Percentiles rank a stretch among this genome's conserved stretches.
These are phyloP conservation scores for Hemibagrus wyckioides DNA, from an alignment of 2,113 vertebrate genomes.

Conservation along the genomic window DNA sequence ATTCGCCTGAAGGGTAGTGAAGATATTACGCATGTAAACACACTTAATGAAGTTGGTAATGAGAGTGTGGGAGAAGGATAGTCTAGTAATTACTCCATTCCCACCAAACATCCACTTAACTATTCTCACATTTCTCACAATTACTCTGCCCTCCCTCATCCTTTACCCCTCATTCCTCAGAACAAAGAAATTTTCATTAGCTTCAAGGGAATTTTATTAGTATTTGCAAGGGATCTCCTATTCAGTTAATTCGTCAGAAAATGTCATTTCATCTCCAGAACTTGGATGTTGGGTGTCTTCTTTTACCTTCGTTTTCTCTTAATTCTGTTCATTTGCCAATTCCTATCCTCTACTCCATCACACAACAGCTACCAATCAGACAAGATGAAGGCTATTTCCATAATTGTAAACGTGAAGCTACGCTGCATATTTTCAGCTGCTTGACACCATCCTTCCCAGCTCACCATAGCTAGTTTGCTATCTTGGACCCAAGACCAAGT, in stretches of 20 bases:
- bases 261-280: background rate
- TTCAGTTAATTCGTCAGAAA: background rate
- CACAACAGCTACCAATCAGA: background rate
- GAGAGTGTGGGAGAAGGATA: background rate
- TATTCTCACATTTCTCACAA: background rate
- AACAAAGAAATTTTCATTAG: too few species aligned
- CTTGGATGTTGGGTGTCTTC: background rate
- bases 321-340: background rate
- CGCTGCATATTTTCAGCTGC: background rate
- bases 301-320: background rate
- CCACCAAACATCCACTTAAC: background rate
- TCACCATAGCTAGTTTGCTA: background rate
- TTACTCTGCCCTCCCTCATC: background rate
- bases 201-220: background rate
- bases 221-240: background rate
- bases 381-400: background rate
- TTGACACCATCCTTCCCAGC: background rate
- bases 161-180: background rate
- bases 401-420: background rate
- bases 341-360: background rate
- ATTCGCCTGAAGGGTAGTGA: background rate
- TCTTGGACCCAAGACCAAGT: background rate
- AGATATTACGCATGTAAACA: background rate
- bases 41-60: background rate
- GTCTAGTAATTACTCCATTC: background rate